Conservation (phyloP, 1,140 invertebrate species). For the Microvelia longipes region DNA sequence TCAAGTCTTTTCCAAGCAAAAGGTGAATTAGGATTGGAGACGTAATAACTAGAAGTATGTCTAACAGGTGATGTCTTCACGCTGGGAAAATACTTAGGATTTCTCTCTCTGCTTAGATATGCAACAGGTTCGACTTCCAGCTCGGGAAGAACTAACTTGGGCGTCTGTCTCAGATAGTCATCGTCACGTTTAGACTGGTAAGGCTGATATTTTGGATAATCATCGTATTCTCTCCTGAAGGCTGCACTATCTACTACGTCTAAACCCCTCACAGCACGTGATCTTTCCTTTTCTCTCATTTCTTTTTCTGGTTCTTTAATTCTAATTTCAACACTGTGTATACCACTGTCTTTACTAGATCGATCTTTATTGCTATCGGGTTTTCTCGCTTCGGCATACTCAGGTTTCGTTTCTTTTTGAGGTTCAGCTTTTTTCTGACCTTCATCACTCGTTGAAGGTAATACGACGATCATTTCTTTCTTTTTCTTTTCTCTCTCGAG, state of each 20-base stretch:
- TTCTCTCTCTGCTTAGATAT: neutral
- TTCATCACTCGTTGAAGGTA: neutral
- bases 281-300: neutral
- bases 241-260: neutral
- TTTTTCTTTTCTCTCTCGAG: conserved; percentile 1
- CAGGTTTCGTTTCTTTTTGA: neutral
- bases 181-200: conserved; percentile 1
- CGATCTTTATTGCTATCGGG: no score
- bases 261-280: neutral
- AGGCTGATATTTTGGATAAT: conserved; percentile 1
- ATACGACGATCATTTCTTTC: conserved; percentile 2
- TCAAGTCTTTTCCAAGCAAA: conserved; percentile 10
- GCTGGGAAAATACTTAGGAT: conserved; percentile 3
- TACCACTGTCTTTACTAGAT: conserved; percentile 4
- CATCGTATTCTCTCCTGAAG: conserved; percentile 1
- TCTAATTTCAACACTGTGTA: conserved; percentile 13
- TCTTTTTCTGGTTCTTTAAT: conserved; percentile 13
- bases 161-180: neutral
- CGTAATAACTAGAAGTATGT: conserved; percentile 10
- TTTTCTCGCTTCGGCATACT: conserved; percentile 1
- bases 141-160: conserved; percentile 5
- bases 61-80: conserved; percentile 7
- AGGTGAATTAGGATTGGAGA: conserved; percentile 4
- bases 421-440: neutral
- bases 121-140: conserved; percentile 1